These are phyloP conservation scores for Suncus etruscus DNA, from an alignment of 2,113 vertebrate species.

Conservation along the genomic window DNA sequence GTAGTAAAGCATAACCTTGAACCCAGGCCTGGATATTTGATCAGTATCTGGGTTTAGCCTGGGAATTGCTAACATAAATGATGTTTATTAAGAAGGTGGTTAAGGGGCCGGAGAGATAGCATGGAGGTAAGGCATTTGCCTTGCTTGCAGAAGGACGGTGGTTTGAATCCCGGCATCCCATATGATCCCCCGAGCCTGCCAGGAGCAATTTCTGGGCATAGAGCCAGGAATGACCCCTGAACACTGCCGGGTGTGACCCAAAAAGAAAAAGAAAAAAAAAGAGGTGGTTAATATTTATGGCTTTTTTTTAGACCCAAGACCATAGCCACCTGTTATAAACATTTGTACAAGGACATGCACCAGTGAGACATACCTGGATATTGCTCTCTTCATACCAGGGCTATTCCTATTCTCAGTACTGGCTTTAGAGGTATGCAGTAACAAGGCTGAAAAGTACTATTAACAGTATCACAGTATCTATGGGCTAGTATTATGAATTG, in stretches of 20 bases:
- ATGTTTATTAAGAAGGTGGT: neutral
- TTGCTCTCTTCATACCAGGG: too few species aligned
- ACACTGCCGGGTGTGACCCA: too few species aligned
- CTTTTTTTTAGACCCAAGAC: constrained; percentile 22
- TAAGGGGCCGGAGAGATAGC: neutral
- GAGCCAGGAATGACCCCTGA: too few species aligned
- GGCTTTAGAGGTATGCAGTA: neutral
- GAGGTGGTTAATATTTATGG: neutral
- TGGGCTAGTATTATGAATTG: too few species aligned
- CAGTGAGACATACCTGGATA: neutral
- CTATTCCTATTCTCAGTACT: neutral
- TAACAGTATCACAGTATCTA: too few species aligned
- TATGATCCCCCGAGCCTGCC: too few species aligned
- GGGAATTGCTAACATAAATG: neutral
- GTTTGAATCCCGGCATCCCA: too few species aligned
- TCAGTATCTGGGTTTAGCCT: neutral
- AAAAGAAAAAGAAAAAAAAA: too few species aligned
- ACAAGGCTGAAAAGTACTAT: too few species aligned
- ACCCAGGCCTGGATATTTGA: neutral
- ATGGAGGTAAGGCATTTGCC: too few species aligned
- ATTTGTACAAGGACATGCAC: neutral
- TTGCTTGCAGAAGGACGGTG: too few species aligned
- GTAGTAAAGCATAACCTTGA: neutral
- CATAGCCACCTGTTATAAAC: neutral
- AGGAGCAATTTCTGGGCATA: too few species aligned